phyloP scores from a whole-genome alignment of 2,888 invertebrate species.

The Epistrophella euchroma region DNA sequence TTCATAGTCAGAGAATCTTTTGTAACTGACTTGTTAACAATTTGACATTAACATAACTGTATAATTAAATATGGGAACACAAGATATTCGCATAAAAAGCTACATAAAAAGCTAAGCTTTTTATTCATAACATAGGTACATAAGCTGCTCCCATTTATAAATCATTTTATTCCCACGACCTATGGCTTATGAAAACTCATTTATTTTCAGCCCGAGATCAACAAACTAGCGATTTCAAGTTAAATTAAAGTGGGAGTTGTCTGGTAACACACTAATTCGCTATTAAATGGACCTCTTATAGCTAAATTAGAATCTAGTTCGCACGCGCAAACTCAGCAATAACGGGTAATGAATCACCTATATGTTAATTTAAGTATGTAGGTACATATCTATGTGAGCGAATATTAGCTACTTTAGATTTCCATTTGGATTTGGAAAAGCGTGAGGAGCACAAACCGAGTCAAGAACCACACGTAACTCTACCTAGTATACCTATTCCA shows the following conservation, averaged over 20 bases:
- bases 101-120: slow-evolving; percentile 14
- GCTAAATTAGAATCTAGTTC: slow-evolving; percentile 68
- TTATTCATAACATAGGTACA: slow-evolving; percentile 26
- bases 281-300: slow-evolving; percentile 29
- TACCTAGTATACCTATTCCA: not conserved
- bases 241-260: slow-evolving; percentile 61
- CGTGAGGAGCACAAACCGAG: slow-evolving; percentile 43
- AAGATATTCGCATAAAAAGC: slow-evolving; percentile 12
- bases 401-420: slow-evolving; percentile 35
- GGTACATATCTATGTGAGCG: not conserved
- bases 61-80: slow-evolving; percentile 42
- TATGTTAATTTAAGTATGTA: not conserved
- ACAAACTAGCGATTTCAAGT: slow-evolving; percentile 25
- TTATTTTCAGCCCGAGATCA: slow-evolving; percentile 28
- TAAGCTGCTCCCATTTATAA: slow-evolving; percentile 25
- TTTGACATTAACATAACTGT: slow-evolving; percentile 56
- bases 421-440: slow-evolving; percentile 72
- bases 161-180: slow-evolving; percentile 59
- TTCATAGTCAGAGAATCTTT: slow-evolving; percentile 25
- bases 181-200: slow-evolving; percentile 49
- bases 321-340: slow-evolving; percentile 53
- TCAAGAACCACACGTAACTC: not conserved
- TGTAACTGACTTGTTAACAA: slow-evolving; percentile 31
- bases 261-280: slow-evolving; percentile 55
- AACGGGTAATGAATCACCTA: slow-evolving; percentile 61